These are phyloP conservation scores for Chrysomela aeneicollis DNA, from an alignment of 2,888 invertebrate genomes.

Conservation along the genomic window DNA sequence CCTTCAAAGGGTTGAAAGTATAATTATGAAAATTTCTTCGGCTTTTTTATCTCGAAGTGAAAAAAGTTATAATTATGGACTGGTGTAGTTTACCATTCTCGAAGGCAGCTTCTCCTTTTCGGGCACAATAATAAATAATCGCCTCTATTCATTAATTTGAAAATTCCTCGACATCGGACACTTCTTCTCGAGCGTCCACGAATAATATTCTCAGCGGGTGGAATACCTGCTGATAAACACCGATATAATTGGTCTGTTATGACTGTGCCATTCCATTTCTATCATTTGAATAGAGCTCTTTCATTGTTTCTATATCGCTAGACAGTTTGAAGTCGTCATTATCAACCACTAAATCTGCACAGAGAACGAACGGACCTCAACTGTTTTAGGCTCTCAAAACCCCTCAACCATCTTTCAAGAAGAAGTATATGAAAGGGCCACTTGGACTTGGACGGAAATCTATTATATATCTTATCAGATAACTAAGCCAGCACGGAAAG, in stretches of 20 bases:
- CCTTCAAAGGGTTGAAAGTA: conserved; percentile 39
- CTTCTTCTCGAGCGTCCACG: conserved; percentile 1
- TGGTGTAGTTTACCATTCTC: conserved; percentile 35
- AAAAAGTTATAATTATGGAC: conserved; percentile 36
- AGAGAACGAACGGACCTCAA: too few species aligned
- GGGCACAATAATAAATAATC: conserved; percentile 23
- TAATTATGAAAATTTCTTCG: conserved; percentile 36
- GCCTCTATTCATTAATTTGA: conserved; percentile 37
- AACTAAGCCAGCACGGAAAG: too few species aligned
- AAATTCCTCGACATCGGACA: conserved; percentile 36
- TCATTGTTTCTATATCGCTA: not conserved
- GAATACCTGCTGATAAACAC: not conserved
- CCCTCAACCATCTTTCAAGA: too few species aligned
- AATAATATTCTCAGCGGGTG: conserved; percentile 3
- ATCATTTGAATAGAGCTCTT: not conserved
- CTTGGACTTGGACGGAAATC: too few species aligned
- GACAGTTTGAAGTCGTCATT: too few species aligned
- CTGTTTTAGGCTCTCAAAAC: too few species aligned
- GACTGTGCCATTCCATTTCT: not conserved
- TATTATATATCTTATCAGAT: too few species aligned
- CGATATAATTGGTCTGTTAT: not conserved
- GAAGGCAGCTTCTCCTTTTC: conserved; percentile 30
- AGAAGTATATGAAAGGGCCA: too few species aligned
- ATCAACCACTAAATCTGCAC: too few species aligned
- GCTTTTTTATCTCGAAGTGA: conserved; percentile 28